Conservation (phyloP, 2,113 vertebrate species). For the Silurus glanis region DNA sequence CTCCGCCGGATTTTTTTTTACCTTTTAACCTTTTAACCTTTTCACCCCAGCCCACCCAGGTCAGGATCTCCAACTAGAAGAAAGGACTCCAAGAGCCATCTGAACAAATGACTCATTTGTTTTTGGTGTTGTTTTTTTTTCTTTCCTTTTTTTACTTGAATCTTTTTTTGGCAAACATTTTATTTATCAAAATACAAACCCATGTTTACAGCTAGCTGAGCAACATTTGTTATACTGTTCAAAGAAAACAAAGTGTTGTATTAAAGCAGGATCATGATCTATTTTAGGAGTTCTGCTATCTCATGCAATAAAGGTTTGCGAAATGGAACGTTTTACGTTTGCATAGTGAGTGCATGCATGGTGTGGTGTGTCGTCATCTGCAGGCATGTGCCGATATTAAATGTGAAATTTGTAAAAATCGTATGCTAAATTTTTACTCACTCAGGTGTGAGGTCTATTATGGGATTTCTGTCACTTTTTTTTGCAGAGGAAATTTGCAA, state of each 20-base stretch:
- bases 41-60: conserved; percentile 63
- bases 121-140: not conserved
- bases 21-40: conserved; percentile 39
- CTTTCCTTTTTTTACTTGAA: conserved; percentile 22
- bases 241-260: conserved; percentile 11
- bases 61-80: conserved; percentile 60
- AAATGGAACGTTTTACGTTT: conserved; percentile 21
- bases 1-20: conserved; percentile 43
- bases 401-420: not conserved
- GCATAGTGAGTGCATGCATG: conserved; percentile 21
- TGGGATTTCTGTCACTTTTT: not conserved
- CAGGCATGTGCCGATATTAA: conserved; percentile 15
- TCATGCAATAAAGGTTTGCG: conserved; percentile 48
- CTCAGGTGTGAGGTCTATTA: not conserved
- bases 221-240: conserved; percentile 24
- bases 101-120: conserved; percentile 56
- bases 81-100: conserved; percentile 61
- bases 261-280: conserved; percentile 16
- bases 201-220: conserved; percentile 4
- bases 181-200: conserved; percentile 27
- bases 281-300: conserved; percentile 37
- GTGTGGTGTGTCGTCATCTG: conserved; percentile 6
- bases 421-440: not conserved
- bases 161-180: conserved; percentile 22
- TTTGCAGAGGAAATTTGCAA: not conserved